Base-by-base conservation (phyloP, 2,797 vertebrate genomes). In the Gambusia yucatana region DNA sequence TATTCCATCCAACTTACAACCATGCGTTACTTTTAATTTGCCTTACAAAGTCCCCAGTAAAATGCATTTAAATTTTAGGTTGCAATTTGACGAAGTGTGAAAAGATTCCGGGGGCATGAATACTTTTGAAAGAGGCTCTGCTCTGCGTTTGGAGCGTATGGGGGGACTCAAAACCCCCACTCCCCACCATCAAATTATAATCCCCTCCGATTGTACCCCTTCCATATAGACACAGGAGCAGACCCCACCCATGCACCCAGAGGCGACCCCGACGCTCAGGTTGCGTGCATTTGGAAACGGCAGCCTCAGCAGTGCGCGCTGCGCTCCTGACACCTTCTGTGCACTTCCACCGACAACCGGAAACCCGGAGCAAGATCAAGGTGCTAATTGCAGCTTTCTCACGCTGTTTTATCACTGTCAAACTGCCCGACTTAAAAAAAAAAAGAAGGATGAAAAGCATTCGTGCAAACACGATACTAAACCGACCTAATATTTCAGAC, bases 261-360 rank as follows among this genome's bases (percentile, higher is more conserved):
- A 89, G 88, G 86, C 87, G 83, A 91, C 91, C 91, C 90, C 74
- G 8, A 71, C 50, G 85, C 84, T 75, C 55, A 81, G 84, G 88
- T 67, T 82, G 81, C 71, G 83, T 57, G 82, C 87, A 79, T 89
- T 86, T 78, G 81, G 85, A 92, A 92, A 91, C 85, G 85, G 91
- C 90, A 87, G 88, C 83, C 90, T 93, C 92, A 93, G 93, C 93
- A 93, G 87, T 73, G 90, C 84, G 89, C 88, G 87, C 88, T 85
- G 91, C 86, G 86, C 90, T 91, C 82, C 88, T 86, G 77, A 92
- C 92, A 94, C 92, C 91, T 91, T 79, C 86, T 86, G 92, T 88
- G 91, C 91, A 90, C 92, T 92, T 92, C 90, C 88, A 87, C 80
- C 88, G 75, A 77, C 90, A 89, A 91, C 82, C 85, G 84, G 83